Conservation (phyloP, 2,113 vertebrate genomes). For the Morone chrysops region DNA sequence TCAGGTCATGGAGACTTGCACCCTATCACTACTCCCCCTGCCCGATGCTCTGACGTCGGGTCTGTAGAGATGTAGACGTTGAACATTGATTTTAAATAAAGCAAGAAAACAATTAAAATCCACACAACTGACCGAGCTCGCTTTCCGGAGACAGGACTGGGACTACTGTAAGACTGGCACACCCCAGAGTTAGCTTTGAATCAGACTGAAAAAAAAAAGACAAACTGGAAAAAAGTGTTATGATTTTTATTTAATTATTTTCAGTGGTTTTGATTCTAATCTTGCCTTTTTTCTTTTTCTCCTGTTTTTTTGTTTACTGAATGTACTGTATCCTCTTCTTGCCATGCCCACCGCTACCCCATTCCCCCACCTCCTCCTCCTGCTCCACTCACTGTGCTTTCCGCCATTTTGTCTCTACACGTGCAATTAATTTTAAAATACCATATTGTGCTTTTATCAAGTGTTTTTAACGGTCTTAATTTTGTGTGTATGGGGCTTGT, state of each 20-base stretch:
- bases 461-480: conserved; percentile 81
- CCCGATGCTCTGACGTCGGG: conserved; percentile 44
- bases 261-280: conserved; percentile 73
- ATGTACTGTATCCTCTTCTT: conserved; percentile 77
- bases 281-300: conserved; percentile 61
- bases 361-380: background rate
- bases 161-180: conserved; percentile 55
- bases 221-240: conserved; percentile 67
- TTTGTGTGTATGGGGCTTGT: conserved; percentile 70
- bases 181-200: conserved; percentile 49
- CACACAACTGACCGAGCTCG: conserved; percentile 51
- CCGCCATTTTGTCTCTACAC: conserved; percentile 75
- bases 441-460: conserved; percentile 86
- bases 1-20: conserved; percentile 74
- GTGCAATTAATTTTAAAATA: conserved; percentile 87
- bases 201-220: conserved; percentile 57
- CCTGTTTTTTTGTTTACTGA: conserved; percentile 70
- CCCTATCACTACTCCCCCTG: conserved; percentile 58
- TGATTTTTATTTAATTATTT: conserved; percentile 80
- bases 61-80: conserved; percentile 74
- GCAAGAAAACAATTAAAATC: conserved; percentile 66
- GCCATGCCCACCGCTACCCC: conserved; percentile 53
- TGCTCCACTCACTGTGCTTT: conserved; percentile 52
- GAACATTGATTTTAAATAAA: conserved; percentile 77
- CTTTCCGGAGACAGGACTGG: conserved; percentile 36